These are phyloP conservation scores for Epistrophe grossulariae DNA, from an alignment of 2,888 invertebrate species.

Conservation along the genomic window DNA sequence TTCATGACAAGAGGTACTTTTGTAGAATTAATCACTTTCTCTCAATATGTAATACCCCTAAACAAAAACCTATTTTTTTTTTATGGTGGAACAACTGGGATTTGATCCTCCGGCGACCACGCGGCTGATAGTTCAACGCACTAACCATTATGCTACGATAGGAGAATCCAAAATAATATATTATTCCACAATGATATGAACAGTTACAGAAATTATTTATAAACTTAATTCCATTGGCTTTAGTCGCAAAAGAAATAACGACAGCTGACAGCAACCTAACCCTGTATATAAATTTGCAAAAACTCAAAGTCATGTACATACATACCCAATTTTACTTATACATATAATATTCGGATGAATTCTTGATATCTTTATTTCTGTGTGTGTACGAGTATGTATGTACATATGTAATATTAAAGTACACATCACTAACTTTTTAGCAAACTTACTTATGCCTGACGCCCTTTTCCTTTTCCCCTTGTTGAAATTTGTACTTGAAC, in stretches of 20 bases:
- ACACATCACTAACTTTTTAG: constrained; percentile 12
- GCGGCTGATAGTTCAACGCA: no score
- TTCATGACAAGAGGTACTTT: no score
- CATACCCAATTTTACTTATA: constrained; percentile 1
- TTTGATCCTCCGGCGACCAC: no score
- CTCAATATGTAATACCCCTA: no score
- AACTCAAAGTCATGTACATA: constrained; percentile 7
- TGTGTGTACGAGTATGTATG: background rate
- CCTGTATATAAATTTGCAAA: background rate
- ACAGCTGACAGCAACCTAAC: constrained; percentile 7
- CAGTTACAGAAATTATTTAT: background rate
- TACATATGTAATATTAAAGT: background rate
- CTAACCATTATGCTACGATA: no score
- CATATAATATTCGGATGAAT: background rate
- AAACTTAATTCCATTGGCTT: background rate
- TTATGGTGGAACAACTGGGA: no score
- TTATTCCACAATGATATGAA: no score
- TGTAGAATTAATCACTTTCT: no score
- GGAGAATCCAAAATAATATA: no score
- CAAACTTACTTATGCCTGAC: constrained; percentile 5
- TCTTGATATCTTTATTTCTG: background rate
- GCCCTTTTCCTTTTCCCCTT: background rate
- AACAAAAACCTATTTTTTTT: no score
- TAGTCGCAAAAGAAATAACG: background rate
- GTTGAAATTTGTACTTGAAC: constrained; percentile 2